Conservation (phyloP, 1,140 invertebrate genomes). For the Pachyrhynchus sulphureomaculatus region DNA sequence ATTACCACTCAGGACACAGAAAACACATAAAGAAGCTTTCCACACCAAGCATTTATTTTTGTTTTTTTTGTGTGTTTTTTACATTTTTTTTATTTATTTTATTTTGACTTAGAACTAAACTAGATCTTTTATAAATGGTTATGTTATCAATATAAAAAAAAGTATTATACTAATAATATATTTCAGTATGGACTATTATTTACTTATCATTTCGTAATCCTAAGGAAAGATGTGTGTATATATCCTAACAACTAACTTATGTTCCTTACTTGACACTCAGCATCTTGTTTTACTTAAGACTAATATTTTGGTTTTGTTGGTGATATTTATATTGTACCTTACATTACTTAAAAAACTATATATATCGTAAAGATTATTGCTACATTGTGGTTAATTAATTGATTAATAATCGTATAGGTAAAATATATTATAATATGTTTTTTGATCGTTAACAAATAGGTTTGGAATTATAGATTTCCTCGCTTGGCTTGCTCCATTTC, state of each 20-base stretch:
- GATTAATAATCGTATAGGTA: too few species aligned
- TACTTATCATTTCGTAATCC: too few species aligned
- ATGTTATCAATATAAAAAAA: too few species aligned
- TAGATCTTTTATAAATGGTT: background rate
- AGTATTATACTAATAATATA: too few species aligned
- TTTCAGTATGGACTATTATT: too few species aligned
- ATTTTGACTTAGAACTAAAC: too few species aligned
- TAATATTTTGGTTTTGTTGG: slow-evolving; percentile 1
- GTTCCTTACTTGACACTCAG: background rate
- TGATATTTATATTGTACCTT: background rate
- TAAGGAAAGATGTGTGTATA: background rate
- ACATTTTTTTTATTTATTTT: too few species aligned
- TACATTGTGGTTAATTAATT: too few species aligned
- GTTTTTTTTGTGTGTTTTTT: too few species aligned
- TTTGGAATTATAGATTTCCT: slow-evolving; percentile 87
- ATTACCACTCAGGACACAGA: background rate
- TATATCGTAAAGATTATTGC: background rate
- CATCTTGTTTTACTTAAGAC: background rate
- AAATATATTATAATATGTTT: too few species aligned
- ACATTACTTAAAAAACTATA: background rate
- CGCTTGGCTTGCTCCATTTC: slow-evolving; percentile 92
- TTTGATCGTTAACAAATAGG: too few species aligned
- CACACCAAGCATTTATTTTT: too few species aligned
- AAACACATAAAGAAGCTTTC: background rate
- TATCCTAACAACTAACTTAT: background rate